Conservation (phyloP, 1,140 invertebrate species). For the Gryllus bimaculatus region DNA sequence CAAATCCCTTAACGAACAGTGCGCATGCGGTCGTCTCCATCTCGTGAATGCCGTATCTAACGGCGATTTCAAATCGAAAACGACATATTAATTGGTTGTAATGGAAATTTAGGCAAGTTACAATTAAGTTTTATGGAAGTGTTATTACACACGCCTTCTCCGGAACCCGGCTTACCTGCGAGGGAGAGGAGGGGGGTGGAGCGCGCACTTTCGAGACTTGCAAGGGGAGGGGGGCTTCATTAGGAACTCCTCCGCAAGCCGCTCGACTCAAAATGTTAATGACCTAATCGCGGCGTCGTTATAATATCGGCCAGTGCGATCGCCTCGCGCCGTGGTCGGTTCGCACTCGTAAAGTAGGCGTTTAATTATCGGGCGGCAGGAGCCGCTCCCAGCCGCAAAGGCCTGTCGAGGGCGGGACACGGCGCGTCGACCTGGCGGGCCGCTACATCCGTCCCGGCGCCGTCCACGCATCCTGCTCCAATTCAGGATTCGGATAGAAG, state of each 20-base stretch:
- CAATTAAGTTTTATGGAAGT: background rate
- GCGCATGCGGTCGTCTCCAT: background rate
- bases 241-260: background rate
- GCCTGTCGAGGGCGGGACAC: too few relatives aligned
- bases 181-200: background rate
- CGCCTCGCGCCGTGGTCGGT: too few relatives aligned
- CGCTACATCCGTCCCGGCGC: too few relatives aligned
- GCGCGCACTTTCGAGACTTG: too few relatives aligned
- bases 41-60: background rate
- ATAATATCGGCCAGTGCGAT: background rate
- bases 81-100: background rate
- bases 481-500: too few relatives aligned
- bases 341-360: background rate
- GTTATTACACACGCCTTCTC: background rate
- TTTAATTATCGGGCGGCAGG: background rate
- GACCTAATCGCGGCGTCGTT: background rate
- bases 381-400: too few relatives aligned
- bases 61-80: background rate
- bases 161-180: background rate
- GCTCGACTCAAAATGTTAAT: background rate
- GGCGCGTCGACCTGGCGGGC: too few relatives aligned
- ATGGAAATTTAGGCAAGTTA: background rate
- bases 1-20: background rate
- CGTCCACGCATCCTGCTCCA: too few relatives aligned
- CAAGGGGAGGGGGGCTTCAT: background rate